phyloP scores from a whole-genome alignment of 2,113 vertebrate species.

The Herpetotheres cachinnans region DNA sequence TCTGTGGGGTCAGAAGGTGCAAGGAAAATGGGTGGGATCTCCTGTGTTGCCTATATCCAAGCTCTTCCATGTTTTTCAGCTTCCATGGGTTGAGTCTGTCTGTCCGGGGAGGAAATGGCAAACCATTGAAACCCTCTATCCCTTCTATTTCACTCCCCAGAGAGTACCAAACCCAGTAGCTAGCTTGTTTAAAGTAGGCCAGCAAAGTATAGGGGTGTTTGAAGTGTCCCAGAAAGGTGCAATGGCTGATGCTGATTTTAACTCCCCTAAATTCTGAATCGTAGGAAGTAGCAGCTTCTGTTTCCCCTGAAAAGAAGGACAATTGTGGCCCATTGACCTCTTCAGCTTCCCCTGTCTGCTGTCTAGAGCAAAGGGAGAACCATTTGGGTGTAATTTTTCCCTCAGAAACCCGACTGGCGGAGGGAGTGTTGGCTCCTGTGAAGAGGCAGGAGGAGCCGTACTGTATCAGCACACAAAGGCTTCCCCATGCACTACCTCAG shows the following conservation, averaged over 20 bases:
- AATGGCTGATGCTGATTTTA: background rate
- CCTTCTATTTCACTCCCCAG: background rate
- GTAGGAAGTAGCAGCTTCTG: background rate
- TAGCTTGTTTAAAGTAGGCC: background rate
- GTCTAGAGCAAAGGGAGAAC: background rate
- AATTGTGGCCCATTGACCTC: background rate
- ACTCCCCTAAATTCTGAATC: background rate
- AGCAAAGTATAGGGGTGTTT: fast-evolving
- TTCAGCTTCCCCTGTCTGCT: background rate
- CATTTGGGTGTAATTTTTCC: background rate
- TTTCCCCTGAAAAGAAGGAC: background rate
- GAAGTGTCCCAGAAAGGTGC: background rate
- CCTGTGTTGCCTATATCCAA: background rate
- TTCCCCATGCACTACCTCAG: background rate
- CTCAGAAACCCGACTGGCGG: fast-evolving
- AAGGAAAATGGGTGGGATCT: background rate
- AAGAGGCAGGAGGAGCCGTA: background rate
- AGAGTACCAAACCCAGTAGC: background rate
- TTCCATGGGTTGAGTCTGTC: background rate
- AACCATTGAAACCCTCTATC: background rate
- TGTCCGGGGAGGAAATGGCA: background rate
- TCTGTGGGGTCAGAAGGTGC: background rate
- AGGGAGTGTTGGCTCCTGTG: background rate
- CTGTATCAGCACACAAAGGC: background rate
- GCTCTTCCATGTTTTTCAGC: background rate